A percentile compares a stretch with the other conserved stretches of the same genome.
phyloP scores from a whole-genome alignment of 2,797 vertebrate genomes.

The Cheirogaleus major region DNA sequence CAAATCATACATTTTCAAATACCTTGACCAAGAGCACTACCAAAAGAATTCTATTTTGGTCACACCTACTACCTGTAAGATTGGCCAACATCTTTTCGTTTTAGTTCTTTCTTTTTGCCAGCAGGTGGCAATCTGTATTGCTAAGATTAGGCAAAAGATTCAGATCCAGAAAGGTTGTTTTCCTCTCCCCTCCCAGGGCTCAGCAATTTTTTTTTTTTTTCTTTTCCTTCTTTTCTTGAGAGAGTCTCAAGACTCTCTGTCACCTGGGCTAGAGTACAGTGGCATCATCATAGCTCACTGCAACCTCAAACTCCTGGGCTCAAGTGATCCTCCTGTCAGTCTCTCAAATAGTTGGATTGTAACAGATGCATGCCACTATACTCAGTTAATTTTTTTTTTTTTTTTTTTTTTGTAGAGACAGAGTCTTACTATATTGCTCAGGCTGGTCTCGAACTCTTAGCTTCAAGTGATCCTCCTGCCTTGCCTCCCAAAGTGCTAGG shows the following conservation, averaged over 20 bases:
- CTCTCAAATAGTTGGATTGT: background rate
- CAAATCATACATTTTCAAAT: background rate
- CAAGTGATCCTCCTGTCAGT: background rate
- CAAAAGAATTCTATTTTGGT: background rate
- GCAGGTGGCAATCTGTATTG: constrained; percentile 72
- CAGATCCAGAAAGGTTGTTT: background rate
- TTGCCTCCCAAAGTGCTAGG: background rate
- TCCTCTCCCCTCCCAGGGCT: background rate
- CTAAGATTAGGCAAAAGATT: background rate
- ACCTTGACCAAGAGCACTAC: background rate
- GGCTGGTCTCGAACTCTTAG: background rate
- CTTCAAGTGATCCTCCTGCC: background rate
- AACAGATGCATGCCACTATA: background rate
- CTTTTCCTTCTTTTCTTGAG: too few relatives aligned
- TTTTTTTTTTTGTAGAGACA: background rate
- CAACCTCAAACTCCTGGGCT: background rate
- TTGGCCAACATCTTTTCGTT: background rate
- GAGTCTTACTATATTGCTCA: background rate
- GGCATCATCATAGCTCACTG: background rate
- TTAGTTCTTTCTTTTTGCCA: constrained; percentile 56
- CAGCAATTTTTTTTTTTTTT: background rate
- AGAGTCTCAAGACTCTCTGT: background rate
- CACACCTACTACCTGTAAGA: background rate
- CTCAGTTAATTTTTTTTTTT: background rate
- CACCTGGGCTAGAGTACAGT: too few relatives aligned